Conservation (phyloP, 2,888 invertebrate genomes). For the Sarcophaga variegata region DNA sequence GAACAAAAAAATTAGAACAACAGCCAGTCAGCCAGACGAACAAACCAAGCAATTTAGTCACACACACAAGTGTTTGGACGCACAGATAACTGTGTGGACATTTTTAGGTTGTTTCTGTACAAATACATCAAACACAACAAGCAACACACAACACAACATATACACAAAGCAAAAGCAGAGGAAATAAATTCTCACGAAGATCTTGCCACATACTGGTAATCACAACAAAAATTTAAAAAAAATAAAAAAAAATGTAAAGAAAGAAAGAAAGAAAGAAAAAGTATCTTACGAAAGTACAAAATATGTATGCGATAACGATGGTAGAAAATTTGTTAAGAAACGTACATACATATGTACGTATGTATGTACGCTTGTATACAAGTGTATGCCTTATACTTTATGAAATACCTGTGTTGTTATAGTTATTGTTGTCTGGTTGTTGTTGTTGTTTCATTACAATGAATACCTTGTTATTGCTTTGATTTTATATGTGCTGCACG, state of each 20-base stretch:
- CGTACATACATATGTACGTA: neutral
- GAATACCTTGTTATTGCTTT: conserved; percentile 38
- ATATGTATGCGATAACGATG: neutral
- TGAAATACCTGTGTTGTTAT: conserved; percentile 53
- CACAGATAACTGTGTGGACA: conserved; percentile 61
- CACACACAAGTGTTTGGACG: conserved; percentile 47
- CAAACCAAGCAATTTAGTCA: neutral
- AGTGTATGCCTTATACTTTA: conserved; percentile 28
- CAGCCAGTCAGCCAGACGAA: neutral
- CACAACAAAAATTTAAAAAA: neutral
- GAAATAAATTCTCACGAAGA: conserved; percentile 62
- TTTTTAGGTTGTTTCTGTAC: conserved; percentile 58
- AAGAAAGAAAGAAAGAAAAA: neutral
- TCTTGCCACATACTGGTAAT: conserved; percentile 54
- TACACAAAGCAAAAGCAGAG: neutral
- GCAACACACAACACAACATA: neutral
- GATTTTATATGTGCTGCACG: conserved; percentile 66
- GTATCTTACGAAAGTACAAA: neutral
- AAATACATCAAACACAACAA: conserved; percentile 11
- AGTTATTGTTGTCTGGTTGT: conserved; percentile 56
- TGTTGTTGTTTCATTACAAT: conserved; percentile 26
- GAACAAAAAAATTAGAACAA: conserved; percentile 20
- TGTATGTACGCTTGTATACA: neutral
- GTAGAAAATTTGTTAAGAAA: neutral
- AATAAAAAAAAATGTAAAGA: neutral